Percentiles rank a stretch among this genome's conserved stretches.
Conservation (phyloP, 1,140 invertebrate species). For the Physella acuta region DNA sequence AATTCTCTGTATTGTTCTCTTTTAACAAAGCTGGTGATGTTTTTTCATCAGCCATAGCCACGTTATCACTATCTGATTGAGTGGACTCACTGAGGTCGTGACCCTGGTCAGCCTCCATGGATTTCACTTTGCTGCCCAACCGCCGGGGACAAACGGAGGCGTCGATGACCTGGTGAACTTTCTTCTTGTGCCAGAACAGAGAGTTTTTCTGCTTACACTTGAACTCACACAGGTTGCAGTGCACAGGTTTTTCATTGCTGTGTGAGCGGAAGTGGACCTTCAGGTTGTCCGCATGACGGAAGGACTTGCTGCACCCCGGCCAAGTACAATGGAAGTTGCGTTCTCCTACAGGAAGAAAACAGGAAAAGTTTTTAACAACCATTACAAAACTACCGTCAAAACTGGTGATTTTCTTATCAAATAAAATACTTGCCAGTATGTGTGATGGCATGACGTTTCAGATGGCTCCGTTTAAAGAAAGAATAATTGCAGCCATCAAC, state of each 20-base stretch:
- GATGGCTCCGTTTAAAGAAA: constrained; percentile 53
- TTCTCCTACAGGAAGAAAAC: constrained; percentile 41
- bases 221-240: constrained; percentile 68
- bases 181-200: constrained; percentile 49
- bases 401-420: background rate
- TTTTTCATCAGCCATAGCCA: background rate
- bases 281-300: constrained; percentile 60
- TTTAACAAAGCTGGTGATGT: background rate
- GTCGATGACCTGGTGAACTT: constrained; percentile 32
- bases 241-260: constrained; percentile 80
- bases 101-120: background rate
- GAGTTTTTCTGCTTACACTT: constrained; percentile 51
- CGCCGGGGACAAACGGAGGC: background rate
- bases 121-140: background rate
- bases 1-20: background rate
- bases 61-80: no score
- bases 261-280: constrained; percentile 80
- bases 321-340: constrained; percentile 50
- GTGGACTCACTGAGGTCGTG: no score
- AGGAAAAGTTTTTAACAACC: constrained; percentile 4
- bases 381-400: background rate
- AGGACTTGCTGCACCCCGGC: constrained; percentile 51
- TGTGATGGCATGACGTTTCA: constrained; percentile 49
- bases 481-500: constrained; percentile 46
- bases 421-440: constrained; percentile 46